Percentiles rank a stretch among this genome's conserved stretches.
phyloP scores from a whole-genome alignment of 2,113 vertebrate genomes.

The Toxotes jaculatrix region DNA sequence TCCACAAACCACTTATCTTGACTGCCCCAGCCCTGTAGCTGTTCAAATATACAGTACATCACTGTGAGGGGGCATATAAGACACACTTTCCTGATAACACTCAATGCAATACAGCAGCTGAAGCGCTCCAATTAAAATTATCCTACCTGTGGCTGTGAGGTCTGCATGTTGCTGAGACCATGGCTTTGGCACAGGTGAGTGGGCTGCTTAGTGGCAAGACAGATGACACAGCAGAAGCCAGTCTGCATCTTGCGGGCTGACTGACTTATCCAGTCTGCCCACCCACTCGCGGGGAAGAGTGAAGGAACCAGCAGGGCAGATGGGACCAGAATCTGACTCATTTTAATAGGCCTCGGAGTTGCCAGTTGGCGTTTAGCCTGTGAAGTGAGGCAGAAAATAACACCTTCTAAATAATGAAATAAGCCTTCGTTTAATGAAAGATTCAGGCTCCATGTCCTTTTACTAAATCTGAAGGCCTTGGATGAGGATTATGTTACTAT shows the following conservation, averaged over 20 bases:
- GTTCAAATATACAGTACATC: not conserved
- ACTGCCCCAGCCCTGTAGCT: not conserved
- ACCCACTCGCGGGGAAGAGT: constrained; percentile 49
- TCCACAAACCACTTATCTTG: not conserved
- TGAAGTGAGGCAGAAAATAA: constrained; percentile 81
- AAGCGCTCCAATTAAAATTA: constrained; percentile 15
- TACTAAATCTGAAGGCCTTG: constrained; percentile 71
- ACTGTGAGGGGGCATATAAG: not conserved
- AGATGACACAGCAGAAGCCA: constrained; percentile 60
- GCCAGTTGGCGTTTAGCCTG: constrained; percentile 80
- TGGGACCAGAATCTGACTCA: constrained; percentile 81
- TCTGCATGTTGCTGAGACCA: constrained; percentile 32
- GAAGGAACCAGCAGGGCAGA: constrained; percentile 76
- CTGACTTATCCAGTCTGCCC: constrained; percentile 68
- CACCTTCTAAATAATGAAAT: constrained; percentile 83
- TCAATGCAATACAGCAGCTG: not conserved
- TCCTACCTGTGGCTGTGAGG: constrained; percentile 53
- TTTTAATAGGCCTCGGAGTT: constrained; percentile 82
- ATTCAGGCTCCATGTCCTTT: constrained; percentile 73
- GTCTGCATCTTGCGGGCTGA: constrained; percentile 53
- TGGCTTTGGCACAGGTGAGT: constrained; percentile 62
- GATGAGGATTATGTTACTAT: constrained; percentile 69
- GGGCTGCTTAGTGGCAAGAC: constrained; percentile 49
- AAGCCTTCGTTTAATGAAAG: constrained; percentile 81
- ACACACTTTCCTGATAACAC: constrained; percentile 14